These are phyloP conservation scores for Synergus umbraculus DNA, from an alignment of 2,888 invertebrate species.

Conservation along the genomic window DNA sequence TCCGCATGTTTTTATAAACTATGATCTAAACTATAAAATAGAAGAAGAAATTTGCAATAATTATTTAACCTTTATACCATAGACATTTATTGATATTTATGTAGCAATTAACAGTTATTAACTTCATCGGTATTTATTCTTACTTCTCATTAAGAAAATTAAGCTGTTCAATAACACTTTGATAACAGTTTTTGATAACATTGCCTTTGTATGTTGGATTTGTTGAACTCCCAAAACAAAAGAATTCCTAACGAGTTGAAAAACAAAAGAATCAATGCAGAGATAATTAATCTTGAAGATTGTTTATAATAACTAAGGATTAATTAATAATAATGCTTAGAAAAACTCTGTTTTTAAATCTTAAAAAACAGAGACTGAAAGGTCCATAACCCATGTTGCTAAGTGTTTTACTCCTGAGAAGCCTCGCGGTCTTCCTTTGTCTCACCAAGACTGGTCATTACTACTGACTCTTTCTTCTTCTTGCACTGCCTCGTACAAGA, in stretches of 20 bases:
- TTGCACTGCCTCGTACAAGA: neutral
- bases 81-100: neutral
- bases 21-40: neutral
- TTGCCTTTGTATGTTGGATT: too few species aligned
- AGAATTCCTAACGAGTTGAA: too few species aligned
- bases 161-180: too few species aligned
- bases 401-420: conserved; percentile 21
- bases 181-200: too few species aligned
- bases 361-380: neutral
- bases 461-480: conserved; percentile 16
- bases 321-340: too few species aligned
- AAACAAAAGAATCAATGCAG: too few species aligned
- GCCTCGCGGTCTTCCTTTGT: neutral
- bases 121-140: neutral
- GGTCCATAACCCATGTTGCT: conserved; percentile 38
- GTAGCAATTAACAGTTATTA: neutral
- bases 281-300: too few species aligned
- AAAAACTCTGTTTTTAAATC: neutral
- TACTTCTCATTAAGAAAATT: neutral
- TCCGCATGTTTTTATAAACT: neutral
- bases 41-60: neutral
- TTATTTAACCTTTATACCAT: neutral
- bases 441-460: neutral
- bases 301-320: too few species aligned
- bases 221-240: too few species aligned